Evolutionary conservation across 1,140 invertebrate species (phyloP), one percentile per base, ranked within the genome.

Genomic region (Contarinia nasturtii): DNA sequence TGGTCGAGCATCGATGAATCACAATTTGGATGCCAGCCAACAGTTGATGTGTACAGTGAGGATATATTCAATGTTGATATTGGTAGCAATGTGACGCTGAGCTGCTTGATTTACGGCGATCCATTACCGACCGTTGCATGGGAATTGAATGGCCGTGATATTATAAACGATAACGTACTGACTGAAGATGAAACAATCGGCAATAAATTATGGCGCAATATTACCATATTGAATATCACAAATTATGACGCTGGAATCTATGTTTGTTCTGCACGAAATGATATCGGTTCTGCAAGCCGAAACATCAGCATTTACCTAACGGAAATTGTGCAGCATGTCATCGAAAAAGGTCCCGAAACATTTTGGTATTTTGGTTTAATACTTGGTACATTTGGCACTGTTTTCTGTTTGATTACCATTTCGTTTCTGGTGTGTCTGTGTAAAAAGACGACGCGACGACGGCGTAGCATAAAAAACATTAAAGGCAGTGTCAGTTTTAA

Each of bases 101-200:
- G 80, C 15, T 93, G 88, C 58, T 71, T 76, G 50, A 77, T 86
- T 0, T 76, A 69, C 21, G 87, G 86, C 0, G 84, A 88, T 58
- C 88, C 88, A 1, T 73, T 83, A 56, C 86, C 88, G 1, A 73
- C 79, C 58, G 75, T 88, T 7, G 77, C 74, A 52, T 93, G 88
- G 87, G 69, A 86, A 18, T 70, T 84, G 41, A 82, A 88, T 55
- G 83, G 85, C 0, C 69, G 73, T 48, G 61, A 65, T 1, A 58
- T 71, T 57, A 58, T 69, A 63, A 71, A 70, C 22, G 64, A 63
- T 2, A 71, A 64, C 27, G 66, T 66, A 12, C 57, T 66, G 14
- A 55, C 60, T 46, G 61, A 63, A 38, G 44, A 53, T 50, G 55
- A 65, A 53, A 61, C 51, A 45, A 55, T 59, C 5, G 41, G 57